phyloP scores from a whole-genome alignment of 2,888 invertebrate genomes.

The Heliconius ismenius region DNA sequence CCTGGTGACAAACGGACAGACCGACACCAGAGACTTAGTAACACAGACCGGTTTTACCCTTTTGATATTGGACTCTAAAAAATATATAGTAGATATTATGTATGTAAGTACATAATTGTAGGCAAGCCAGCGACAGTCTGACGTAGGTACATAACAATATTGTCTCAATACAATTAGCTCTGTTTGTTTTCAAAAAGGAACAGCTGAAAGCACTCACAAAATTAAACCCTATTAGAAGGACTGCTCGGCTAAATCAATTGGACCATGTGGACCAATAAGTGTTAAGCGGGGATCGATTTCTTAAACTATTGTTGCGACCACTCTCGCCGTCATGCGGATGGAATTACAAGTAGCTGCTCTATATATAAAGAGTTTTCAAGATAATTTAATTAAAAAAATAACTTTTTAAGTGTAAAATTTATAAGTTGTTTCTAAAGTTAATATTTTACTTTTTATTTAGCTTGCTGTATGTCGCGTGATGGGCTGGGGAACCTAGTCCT shows the following conservation, averaged over 20 bases:
- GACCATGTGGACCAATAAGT: constrained; percentile 73
- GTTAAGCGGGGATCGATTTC: constrained; percentile 69
- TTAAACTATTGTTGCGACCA: constrained; percentile 67
- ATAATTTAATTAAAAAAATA: constrained; percentile 12
- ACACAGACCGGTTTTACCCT: too few relatives aligned
- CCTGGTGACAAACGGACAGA: too few relatives aligned
- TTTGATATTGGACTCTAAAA: too few relatives aligned
- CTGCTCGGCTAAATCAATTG: constrained; percentile 63
- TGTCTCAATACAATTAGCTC: neutral
- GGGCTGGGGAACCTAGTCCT: neutral
- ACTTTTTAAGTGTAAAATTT: neutral
- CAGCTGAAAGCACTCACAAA: constrained; percentile 35
- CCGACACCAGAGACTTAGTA: too few relatives aligned
- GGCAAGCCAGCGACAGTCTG: neutral
- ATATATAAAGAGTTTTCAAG: constrained; percentile 51
- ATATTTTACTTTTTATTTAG: too few relatives aligned
- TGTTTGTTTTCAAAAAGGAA: constrained; percentile 26
- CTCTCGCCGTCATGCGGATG: constrained; percentile 57
- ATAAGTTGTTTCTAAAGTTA: too few relatives aligned
- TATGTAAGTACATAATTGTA: neutral
- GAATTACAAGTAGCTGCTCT: constrained; percentile 66
- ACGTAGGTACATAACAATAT: neutral
- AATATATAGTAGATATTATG: neutral
- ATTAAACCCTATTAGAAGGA: constrained; percentile 36
- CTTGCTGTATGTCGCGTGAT: too few relatives aligned